phyloP scores from a whole-genome alignment of 1,140 invertebrate species.

The Steinernema khuongi region DNA sequence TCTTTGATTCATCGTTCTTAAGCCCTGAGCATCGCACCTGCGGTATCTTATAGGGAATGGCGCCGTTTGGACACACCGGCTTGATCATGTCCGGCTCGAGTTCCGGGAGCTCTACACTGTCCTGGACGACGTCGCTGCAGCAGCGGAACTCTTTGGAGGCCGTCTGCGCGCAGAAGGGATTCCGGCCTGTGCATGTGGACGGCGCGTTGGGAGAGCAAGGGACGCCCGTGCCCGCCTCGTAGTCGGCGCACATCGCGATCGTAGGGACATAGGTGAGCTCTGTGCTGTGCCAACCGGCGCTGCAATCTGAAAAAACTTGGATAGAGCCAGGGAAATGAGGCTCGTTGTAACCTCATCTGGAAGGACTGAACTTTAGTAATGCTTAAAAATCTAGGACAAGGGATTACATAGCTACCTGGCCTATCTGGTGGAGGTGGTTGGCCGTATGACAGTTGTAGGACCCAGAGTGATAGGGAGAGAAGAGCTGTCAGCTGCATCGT shows the following conservation, averaged over 20 bases:
- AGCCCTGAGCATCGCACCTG: too few relatives aligned
- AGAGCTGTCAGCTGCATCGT: background rate
- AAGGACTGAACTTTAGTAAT: background rate
- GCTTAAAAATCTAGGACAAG: constrained; percentile 15
- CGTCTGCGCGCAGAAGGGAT: constrained; percentile 35
- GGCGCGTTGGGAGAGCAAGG: constrained; percentile 32
- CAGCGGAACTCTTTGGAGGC: constrained; percentile 31
- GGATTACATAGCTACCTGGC: too few relatives aligned
- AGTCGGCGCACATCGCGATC: constrained; percentile 32
- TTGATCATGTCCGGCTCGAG: constrained; percentile 33
- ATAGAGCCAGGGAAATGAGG: too few relatives aligned
- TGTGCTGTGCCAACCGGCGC: constrained; percentile 28
- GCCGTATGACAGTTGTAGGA: background rate
- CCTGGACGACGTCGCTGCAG: constrained; percentile 39
- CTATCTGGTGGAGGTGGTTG: constrained; percentile 33
- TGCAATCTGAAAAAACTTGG: constrained; percentile 24
- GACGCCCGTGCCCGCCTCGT: constrained; percentile 28
- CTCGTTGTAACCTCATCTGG: too few relatives aligned
- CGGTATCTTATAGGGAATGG: constrained; percentile 38
- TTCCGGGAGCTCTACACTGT: constrained; percentile 28
- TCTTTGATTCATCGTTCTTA: too few relatives aligned
- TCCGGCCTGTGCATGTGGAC: constrained; percentile 37
- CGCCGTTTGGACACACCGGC: constrained; percentile 39
- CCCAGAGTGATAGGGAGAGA: background rate
- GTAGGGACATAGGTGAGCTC: constrained; percentile 37